Evolutionary conservation across 1,140 invertebrate species (phyloP).

Genomic region (Dendroctonus ponderosae): DNA sequence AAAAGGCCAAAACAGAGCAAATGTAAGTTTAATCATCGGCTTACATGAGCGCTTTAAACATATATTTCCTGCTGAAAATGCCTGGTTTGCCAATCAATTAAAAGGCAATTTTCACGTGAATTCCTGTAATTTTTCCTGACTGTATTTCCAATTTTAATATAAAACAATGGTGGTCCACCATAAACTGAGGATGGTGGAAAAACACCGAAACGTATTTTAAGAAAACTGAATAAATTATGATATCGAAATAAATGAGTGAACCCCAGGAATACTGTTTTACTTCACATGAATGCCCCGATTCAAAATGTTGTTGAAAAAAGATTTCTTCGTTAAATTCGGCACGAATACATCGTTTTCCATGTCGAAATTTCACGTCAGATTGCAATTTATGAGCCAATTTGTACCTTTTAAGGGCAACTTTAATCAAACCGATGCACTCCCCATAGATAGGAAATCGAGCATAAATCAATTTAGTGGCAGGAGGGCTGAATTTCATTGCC

Average conservation of each 20-base stretch:
- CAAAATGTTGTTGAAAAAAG: no score
- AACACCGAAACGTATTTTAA: no score
- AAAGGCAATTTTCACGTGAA: not conserved
- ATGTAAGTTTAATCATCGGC: no score
- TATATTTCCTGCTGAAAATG: not conserved
- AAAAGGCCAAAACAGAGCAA: not conserved
- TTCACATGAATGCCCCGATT: no score
- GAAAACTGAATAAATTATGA: no score
- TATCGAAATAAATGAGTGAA: no score
- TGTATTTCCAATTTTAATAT: no score
- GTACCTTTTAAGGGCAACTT: not conserved
- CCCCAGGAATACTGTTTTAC: no score
- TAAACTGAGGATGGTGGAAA: no score
- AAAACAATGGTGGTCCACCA: no score
- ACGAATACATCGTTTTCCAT: not conserved
- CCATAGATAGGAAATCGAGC: not conserved
- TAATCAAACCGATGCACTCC: not conserved
- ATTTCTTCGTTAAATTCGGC: not conserved
- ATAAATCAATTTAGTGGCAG: no score
- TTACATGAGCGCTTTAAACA: not conserved
- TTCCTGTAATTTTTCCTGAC: no score
- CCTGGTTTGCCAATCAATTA: not conserved
- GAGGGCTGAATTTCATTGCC: not conserved
- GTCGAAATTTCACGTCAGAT: not conserved
- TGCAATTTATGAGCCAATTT: not conserved